Evolutionary conservation across 30 jellyfish, hydroid and myxozoan genomes (phyloP).

Genomic region (Aurelia coerulea): DNA sequence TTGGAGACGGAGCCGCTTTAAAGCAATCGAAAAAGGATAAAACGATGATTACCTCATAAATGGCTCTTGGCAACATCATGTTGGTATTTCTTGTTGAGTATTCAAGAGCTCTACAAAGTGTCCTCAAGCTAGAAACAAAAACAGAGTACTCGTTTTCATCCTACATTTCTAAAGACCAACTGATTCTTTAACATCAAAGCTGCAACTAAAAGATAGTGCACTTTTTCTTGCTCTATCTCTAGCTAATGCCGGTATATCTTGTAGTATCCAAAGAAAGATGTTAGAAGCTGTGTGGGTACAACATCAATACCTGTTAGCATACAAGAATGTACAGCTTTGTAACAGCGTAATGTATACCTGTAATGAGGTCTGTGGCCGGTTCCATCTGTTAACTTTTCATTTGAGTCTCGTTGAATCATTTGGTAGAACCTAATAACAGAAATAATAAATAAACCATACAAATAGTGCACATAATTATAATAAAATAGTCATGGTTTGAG

Average conservation of each 20-base stretch:
- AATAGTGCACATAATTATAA: no score
- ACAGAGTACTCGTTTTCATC: neutral
- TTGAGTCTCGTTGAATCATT: constrained; percentile 70
- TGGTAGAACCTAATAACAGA: constrained; percentile 71
- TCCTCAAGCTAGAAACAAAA: constrained; percentile 75
- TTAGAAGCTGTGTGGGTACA: no score
- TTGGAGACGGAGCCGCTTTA: no score
- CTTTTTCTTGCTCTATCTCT: no score
- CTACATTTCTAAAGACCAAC: neutral
- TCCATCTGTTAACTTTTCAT: constrained; percentile 83
- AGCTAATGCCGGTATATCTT: no score
- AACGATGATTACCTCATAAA: constrained; percentile 80
- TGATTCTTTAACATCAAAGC: neutral
- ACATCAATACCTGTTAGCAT: no score
- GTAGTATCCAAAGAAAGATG: no score
- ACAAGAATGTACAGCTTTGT: neutral
- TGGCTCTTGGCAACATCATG: constrained; percentile 80
- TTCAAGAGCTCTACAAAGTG: constrained; percentile 95
- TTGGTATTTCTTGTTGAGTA: constrained; percentile 71
- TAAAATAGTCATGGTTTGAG: neutral
- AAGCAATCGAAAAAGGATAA: no score
- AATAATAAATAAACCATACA: neutral
- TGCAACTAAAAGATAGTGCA: no score
- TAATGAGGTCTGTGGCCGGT: constrained; percentile 95
- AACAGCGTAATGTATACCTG: constrained; percentile 58